Evolutionary conservation across 2,113 vertebrate genomes (phyloP).

Genomic region (Pantherophis guttatus): DNA sequence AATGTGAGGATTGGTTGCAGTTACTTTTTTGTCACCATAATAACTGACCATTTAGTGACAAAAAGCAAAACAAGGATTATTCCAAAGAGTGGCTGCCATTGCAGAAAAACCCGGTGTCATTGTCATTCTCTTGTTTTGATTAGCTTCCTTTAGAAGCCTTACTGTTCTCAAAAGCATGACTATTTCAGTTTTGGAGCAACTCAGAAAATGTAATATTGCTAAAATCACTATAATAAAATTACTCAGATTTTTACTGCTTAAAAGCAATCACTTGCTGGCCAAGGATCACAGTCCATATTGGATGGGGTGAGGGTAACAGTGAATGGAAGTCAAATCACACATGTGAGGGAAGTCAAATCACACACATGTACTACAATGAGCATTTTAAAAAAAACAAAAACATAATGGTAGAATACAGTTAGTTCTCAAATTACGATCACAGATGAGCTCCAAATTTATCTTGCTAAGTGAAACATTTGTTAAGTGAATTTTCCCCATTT

Average conservation of each 20-base stretch:
- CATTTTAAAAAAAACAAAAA: too few species aligned
- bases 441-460: background rate
- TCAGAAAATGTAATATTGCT: background rate
- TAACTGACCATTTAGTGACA: too few species aligned
- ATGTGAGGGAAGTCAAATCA: background rate
- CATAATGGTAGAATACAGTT: too few species aligned
- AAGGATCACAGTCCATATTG: background rate
- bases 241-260: background rate
- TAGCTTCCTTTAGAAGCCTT: background rate
- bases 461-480: background rate
- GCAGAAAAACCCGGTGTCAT: too few species aligned
- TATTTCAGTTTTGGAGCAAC: background rate
- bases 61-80: background rate
- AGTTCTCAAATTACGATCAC: too few species aligned
- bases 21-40: too few species aligned
- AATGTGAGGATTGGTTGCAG: too few species aligned
- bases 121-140: background rate
- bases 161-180: background rate
- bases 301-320: background rate
- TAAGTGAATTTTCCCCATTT: background rate
- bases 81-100: too few species aligned
- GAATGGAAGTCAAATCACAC: background rate
- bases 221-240: background rate
- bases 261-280: background rate
- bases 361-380: background rate